These are phyloP conservation scores for Macaria liturata DNA, from an alignment of 2,888 invertebrate genomes.

Conservation along the genomic window DNA sequence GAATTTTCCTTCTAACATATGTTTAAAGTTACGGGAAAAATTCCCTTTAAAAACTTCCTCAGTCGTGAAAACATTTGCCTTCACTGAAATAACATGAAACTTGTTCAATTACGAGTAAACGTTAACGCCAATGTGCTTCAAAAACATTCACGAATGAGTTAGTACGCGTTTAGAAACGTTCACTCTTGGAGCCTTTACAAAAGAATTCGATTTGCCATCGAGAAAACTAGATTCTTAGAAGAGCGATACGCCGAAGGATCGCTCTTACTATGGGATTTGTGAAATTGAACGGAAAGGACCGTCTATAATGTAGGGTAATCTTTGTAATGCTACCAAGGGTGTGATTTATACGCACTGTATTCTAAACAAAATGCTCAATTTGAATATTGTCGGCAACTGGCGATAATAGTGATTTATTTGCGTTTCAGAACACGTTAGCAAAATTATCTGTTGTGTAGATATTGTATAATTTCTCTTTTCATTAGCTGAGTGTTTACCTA, in stretches of 20 bases:
- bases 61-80: slow-evolving; percentile 8
- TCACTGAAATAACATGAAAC: slow-evolving; percentile 12
- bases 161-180: slow-evolving; percentile 30
- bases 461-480: too few species aligned
- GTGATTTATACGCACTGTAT: slow-evolving; percentile 37
- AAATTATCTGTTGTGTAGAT: too few species aligned
- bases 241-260: slow-evolving; percentile 56
- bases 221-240: slow-evolving; percentile 50
- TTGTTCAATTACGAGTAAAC: slow-evolving; percentile 12
- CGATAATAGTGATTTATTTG: slow-evolving; percentile 32
- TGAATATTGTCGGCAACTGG: slow-evolving; percentile 35
- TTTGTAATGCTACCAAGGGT: slow-evolving; percentile 52
- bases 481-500: too few species aligned
- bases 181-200: slow-evolving; percentile 41
- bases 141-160: slow-evolving; percentile 15
- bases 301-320: slow-evolving; percentile 61
- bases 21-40: slow-evolving; percentile 1
- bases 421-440: slow-evolving; percentile 7
- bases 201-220: slow-evolving; percentile 62
- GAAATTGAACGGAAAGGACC: slow-evolving; percentile 67
- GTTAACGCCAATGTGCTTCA: slow-evolving; percentile 14
- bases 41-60: slow-evolving; percentile 4
- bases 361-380: slow-evolving; percentile 38
- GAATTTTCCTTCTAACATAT: too few species aligned
- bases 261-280: slow-evolving; percentile 54